Conservation (phyloP, 2,888 invertebrate genomes). For the Drosophila acutilabella region DNA sequence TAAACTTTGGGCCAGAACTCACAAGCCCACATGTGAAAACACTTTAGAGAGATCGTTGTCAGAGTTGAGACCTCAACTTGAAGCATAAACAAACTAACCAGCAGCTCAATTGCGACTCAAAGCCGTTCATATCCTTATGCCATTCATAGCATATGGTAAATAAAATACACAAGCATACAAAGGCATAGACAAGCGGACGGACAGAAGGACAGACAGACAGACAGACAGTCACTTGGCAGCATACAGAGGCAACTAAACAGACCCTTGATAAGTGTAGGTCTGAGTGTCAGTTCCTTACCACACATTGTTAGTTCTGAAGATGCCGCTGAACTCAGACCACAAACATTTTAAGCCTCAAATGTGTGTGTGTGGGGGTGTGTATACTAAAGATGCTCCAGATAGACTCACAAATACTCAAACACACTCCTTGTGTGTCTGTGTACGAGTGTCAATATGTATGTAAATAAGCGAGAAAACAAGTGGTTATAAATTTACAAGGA, state of each 20-base stretch:
- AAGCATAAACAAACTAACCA: conserved; percentile 31
- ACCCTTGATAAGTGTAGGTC: conserved; percentile 51
- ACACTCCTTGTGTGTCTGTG: conserved; percentile 4
- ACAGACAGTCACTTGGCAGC: conserved; percentile 24
- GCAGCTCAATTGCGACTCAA: conserved; percentile 30
- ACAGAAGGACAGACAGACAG: too few species aligned
- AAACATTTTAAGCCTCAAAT: conserved; percentile 46
- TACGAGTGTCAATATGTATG: conserved; percentile 75
- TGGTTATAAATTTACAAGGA: conserved; percentile 79
- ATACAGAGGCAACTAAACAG: conserved; percentile 54
- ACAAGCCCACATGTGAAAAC: neutral
- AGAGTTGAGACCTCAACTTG: conserved; percentile 29
- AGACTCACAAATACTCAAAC: conserved; percentile 36
- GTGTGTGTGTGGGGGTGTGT: conserved; percentile 29
- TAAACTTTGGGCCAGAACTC: neutral
- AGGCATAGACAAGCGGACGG: neutral
- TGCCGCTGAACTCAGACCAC: conserved; percentile 55
- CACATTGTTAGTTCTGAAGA: conserved; percentile 69
- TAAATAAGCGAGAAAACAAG: conserved; percentile 79
- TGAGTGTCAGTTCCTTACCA: conserved; percentile 46
- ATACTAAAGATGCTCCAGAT: conserved; percentile 65
- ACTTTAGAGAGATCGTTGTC: conserved; percentile 35
- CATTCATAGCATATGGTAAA: conserved; percentile 70
- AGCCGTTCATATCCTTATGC: conserved; percentile 52
- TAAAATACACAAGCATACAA: conserved; percentile 45